A percentile compares a stretch with the other conserved stretches of the same genome.
phyloP scores from a whole-genome alignment of 2,113 vertebrate species.

The Lagopus leucura region DNA sequence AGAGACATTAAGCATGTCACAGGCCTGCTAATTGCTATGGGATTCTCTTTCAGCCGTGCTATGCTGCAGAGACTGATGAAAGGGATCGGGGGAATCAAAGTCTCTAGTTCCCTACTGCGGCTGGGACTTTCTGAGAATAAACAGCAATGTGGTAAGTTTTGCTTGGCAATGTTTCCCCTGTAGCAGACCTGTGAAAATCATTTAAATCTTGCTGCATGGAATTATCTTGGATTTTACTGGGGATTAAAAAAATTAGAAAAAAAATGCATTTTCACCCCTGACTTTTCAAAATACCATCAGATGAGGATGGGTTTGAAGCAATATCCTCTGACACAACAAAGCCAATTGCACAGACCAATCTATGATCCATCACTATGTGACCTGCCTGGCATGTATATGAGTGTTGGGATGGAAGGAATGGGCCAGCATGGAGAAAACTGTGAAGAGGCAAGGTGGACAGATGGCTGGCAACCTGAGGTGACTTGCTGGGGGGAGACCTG shows the following conservation, averaged over 20 bases:
- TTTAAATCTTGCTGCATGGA: conserved; percentile 1
- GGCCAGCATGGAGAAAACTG: neutral
- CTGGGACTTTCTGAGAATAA: neutral
- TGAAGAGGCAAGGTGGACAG: neutral
- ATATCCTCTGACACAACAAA: conserved; percentile 4
- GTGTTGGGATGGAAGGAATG: neutral
- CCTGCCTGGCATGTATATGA: neutral
- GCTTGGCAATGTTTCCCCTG: neutral
- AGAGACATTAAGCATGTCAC: neutral
- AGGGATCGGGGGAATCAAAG: conserved; percentile 7
- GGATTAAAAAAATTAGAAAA: conserved; percentile 22
- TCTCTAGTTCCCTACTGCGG: neutral
- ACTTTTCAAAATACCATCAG: conserved; percentile 13
- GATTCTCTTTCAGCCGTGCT: neutral
- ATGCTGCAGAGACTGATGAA: neutral
- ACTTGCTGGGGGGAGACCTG: neutral
- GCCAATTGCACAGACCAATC: conserved; percentile 18
- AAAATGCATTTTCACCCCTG: neutral
- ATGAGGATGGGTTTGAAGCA: conserved; percentile 4
- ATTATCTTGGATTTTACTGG: conserved; percentile 1
- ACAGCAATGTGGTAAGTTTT: conserved; percentile 6
- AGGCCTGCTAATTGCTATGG: neutral
- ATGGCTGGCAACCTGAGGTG: neutral
- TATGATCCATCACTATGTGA: conserved; percentile 1
- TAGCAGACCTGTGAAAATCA: conserved; percentile 27